Evolutionary conservation across 2,888 invertebrate species (phyloP), one percentile per base, ranked within the genome.

Genomic region (Lymantria monacha): DNA sequence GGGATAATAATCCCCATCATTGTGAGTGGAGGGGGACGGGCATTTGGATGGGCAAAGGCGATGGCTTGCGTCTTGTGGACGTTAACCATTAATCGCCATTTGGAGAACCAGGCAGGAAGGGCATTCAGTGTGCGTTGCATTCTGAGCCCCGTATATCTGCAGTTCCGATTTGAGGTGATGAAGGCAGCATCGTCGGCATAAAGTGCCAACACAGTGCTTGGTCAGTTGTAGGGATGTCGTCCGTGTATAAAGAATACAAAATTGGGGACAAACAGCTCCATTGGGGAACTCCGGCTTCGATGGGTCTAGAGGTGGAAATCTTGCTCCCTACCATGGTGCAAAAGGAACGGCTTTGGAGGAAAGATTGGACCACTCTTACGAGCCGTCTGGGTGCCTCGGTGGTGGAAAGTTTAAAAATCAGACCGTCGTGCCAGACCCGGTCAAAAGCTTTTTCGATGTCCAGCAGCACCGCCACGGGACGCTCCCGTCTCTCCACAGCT

Each of bases 81-180:
- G 41, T 41, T 41, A 8, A 41, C 41, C 14, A 0, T 13, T 3
- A 41, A 14, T 14, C 41, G 12, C 38, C 38, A 38, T 10, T 8
- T 12, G 1, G 9, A 0, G 33, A 51, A 14, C 60, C 57, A 57
- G 36, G 37, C 30, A 10, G 43, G 44, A 0, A 47, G 11, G 0
- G 14, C 15, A 9, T 41, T 9, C 0, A 41, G 41, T 3, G 41
- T 5, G 3, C 9, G 13, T 9, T 41, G 41, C 14, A 41, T 13
- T 14, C 9, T 14, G 3, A 9, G 1, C 1, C 1, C 41, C 2
- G 41, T 14, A 9, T 41, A 12, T 14, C 7, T 9, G 5, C 7
- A 9, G 7, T 8, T 41, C 1, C 3, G 8, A 1, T 13, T 8
- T 1, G 41, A n/a, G 0, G 41, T 14, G 10, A 14, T 8, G 3